These are phyloP conservation scores for Calypte anna DNA, from an alignment of 2,113 vertebrate genomes.

Conservation along the genomic window DNA sequence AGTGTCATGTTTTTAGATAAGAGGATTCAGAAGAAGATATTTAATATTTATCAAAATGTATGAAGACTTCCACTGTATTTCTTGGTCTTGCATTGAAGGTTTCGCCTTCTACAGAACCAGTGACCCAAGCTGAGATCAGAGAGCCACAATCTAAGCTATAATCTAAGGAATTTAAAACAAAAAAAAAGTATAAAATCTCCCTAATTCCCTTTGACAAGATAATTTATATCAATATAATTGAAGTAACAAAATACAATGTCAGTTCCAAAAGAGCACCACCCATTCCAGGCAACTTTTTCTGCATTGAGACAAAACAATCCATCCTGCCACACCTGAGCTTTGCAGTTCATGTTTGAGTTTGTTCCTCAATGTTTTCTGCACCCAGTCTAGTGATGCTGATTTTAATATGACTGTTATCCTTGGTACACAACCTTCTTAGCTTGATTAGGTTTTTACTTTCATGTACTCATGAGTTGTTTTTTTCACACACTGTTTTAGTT, in stretches of 20 bases:
- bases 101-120: neutral
- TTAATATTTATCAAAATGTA: slow-evolving; percentile 51
- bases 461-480: neutral
- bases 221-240: neutral
- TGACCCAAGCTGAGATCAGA: neutral
- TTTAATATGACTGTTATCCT: neutral
- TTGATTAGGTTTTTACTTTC: neutral
- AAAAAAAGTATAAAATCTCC: neutral
- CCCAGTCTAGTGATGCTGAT: neutral
- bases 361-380: neutral
- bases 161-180: neutral
- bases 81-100: neutral
- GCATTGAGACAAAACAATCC: neutral
- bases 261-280: neutral
- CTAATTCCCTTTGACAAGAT: neutral
- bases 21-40: slow-evolving; percentile 34
- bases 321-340: neutral
- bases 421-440: neutral
- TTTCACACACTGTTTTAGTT: neutral
- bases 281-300: neutral
- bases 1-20: slow-evolving; percentile 60
- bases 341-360: neutral
- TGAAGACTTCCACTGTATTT: neutral
- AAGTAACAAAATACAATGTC: neutral
- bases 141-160: neutral